Evolutionary conservation across 2,888 invertebrate genomes (phyloP).

Genomic region (Cryptocephalus primarius): DNA sequence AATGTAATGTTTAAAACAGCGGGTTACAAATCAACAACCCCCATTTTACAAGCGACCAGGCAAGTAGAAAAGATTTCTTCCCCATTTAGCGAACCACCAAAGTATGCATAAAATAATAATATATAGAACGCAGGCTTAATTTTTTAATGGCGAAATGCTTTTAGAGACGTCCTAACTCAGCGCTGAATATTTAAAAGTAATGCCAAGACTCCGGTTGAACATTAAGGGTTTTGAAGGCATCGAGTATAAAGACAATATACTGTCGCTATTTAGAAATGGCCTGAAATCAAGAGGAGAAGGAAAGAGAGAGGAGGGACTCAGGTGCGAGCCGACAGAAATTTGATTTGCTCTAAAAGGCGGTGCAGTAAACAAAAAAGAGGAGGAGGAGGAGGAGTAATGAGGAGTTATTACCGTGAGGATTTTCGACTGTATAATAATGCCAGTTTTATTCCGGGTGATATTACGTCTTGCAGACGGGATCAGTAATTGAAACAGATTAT

Average conservation of each 20-base stretch:
- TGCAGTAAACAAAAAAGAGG: constrained; percentile 12
- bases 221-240: constrained; percentile 26
- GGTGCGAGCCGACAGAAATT: constrained; percentile 23
- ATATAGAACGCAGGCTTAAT: constrained; percentile 38
- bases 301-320: constrained; percentile 14
- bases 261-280: constrained; percentile 22
- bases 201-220: constrained; percentile 21
- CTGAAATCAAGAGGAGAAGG: not conserved
- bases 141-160: constrained; percentile 57
- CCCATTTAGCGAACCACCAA: constrained; percentile 33
- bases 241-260: constrained; percentile 30
- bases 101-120: constrained; percentile 41
- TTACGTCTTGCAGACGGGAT: too few relatives aligned
- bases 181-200: constrained; percentile 39
- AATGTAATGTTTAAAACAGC: too few relatives aligned
- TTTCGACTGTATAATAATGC: constrained; percentile 2
- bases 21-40: too few relatives aligned
- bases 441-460: too few relatives aligned
- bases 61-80: constrained; percentile 25
- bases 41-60: too few relatives aligned
- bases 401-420: constrained; percentile 13
- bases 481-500: too few relatives aligned
- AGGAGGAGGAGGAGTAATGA: constrained; percentile 14
- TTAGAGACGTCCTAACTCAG: constrained; percentile 42
- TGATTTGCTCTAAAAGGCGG: constrained; percentile 21